Evolutionary conservation across 2,797 vertebrate genomes (phyloP), one percentile per base, ranked within the genome.

Genomic region (Sebastes minor): DNA sequence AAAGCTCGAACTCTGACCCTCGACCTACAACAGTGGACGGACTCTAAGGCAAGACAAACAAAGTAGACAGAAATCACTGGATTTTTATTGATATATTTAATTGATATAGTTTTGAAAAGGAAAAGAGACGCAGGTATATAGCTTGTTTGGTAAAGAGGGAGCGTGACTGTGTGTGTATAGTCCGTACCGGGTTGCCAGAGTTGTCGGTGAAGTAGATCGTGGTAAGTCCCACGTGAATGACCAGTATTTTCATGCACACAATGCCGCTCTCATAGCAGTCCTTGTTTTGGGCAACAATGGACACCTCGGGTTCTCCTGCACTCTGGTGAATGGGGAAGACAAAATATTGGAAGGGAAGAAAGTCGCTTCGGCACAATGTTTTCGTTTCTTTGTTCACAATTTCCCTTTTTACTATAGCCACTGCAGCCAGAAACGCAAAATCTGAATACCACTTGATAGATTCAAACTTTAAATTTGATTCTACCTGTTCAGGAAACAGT

Each of bases 231-330:
- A 98, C 94, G 63, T 98, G 97, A 93, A 99, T 97, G 83, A 98
- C 96, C 94, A 99, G 94, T 91, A 96, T 96, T 95, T 99, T 99
- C 65, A 98, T 98, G 86, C 99, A 99, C 86, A 99, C 96, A 89
- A 99, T 99, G 74, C 98, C 97, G 30, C 98, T 99, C 93, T 99
- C 98, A 93, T 99, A 99, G 94, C 99, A 99, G 92, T 98, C 98
- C 93, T 97, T 99, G 94, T 99, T 99, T 94, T 99, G 97, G 74
- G 97, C 94, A 85, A 98, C 97, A 93, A 99, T 94, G 88, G 98
- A 98, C 86, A 99, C 89, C 89, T 98, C 98, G 23, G 95, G 95
- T 80, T 97, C 96, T 89, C 97, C 97, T 74, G 90, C 89, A 92
- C 97, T 97, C 98, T 99, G 85, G 81, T 88, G 84, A 92, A n/a